phyloP scores from a whole-genome alignment of 1,140 invertebrate genomes.

The Drosophila dunni region DNA sequence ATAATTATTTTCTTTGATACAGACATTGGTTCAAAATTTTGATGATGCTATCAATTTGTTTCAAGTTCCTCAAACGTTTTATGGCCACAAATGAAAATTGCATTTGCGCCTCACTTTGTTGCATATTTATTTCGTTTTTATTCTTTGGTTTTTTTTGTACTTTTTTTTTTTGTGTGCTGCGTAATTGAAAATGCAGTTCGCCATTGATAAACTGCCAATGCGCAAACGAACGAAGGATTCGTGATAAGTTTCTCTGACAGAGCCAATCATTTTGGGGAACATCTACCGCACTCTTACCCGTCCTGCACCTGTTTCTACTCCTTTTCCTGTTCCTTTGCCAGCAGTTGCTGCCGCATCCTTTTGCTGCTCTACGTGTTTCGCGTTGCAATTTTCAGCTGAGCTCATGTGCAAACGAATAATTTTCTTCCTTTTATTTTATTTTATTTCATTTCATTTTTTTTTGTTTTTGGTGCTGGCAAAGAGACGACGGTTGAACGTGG shows the following conservation, averaged over 20 bases:
- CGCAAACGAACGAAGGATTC: constrained; percentile 58
- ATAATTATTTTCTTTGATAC: not conserved
- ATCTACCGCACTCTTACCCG: not conserved
- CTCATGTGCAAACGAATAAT: constrained; percentile 76
- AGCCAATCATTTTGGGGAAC: constrained; percentile 70
- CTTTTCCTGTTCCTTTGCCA: constrained; percentile 7
- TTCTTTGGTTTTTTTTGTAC: not conserved
- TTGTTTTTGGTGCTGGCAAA: constrained; percentile 14
- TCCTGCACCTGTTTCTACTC: not conserved
- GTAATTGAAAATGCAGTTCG: constrained; percentile 70
- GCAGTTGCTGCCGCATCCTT: constrained; percentile 23
- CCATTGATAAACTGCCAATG: constrained; percentile 61
- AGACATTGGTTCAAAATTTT: not conserved
- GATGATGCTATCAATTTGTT: not conserved
- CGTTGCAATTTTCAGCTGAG: constrained; percentile 79
- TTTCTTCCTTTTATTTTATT: constrained; percentile 24
- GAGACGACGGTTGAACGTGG: constrained; percentile 7
- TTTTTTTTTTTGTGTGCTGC: constrained; percentile 20
- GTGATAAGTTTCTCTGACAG: constrained; percentile 78
- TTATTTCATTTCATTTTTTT: no score
- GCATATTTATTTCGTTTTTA: constrained; percentile 24
- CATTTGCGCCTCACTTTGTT: constrained; percentile 8
- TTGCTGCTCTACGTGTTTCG: constrained; percentile 64
- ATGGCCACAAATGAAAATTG: constrained; percentile 18
- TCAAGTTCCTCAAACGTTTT: constrained; percentile 20